Conservation (phyloP, 1,140 invertebrate genomes). For the Drosophila dunni region DNA sequence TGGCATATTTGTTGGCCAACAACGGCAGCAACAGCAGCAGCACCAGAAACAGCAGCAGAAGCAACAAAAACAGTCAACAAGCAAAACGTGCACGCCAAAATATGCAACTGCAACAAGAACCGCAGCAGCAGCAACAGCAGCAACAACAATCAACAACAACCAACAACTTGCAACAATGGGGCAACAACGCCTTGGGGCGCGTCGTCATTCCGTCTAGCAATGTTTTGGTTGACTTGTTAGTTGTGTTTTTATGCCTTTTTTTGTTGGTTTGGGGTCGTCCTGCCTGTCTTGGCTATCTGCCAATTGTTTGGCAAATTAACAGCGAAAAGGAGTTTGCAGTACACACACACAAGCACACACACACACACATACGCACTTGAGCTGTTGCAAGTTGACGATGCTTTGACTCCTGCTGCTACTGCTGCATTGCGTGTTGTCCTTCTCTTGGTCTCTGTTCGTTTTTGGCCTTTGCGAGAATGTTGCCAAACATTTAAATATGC, state of each 20-base stretch:
- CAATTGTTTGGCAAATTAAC: slow-evolving; percentile 82
- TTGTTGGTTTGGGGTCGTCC: slow-evolving; percentile 31
- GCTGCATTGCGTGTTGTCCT: slow-evolving; percentile 41
- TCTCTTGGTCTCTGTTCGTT: slow-evolving; percentile 11
- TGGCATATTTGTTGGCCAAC: slow-evolving; percentile 75
- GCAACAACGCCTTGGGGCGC: slow-evolving; percentile 46
- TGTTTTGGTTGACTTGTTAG: slow-evolving; percentile 72
- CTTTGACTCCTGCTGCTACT: slow-evolving; percentile 27
- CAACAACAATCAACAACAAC: slow-evolving; percentile 56
- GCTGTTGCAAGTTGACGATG: slow-evolving; percentile 34
- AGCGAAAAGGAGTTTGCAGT: slow-evolving; percentile 64
- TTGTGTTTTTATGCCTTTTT: slow-evolving; percentile 31
- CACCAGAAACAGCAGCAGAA: neutral
- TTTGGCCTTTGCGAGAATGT: slow-evolving; percentile 39
- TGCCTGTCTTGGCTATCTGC: slow-evolving; percentile 71
- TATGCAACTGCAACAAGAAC: slow-evolving; percentile 56
- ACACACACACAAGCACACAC: slow-evolving; percentile 1
- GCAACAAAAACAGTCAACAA: slow-evolving; percentile 47
- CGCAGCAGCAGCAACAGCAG: slow-evolving; percentile 36
- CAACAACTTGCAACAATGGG: slow-evolving; percentile 55
- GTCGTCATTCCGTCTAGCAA: slow-evolving; percentile 77
- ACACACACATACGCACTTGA: slow-evolving; percentile 1
- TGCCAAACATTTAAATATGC: slow-evolving; percentile 79
- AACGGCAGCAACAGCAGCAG: slow-evolving; percentile 10
- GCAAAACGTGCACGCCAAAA: slow-evolving; percentile 55